Base-by-base conservation (phyloP, 2,888 invertebrate species). In the Cetonia aurata region DNA sequence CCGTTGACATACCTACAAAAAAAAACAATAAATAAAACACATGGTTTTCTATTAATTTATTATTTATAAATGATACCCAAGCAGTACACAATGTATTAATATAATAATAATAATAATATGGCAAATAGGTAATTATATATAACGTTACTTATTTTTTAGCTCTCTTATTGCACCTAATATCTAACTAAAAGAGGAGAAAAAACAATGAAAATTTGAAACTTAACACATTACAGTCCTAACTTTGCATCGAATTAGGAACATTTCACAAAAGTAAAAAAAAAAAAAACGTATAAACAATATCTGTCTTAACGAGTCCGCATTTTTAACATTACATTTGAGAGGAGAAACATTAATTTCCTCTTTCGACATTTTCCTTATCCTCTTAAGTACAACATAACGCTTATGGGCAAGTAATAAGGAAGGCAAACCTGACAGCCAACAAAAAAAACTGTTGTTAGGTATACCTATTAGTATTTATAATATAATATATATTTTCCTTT, bases 51-150 rank as follows among this genome's bases (percentile, higher is more conserved):
- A 82, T 82, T 83, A 82, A 81, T 83, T 84, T 84, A 84, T 85
- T 84, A 83, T 83, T 81, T 85, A 84, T 83, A 85, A 85, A 85
- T 83, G 82, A 84, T 84, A 83, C 83, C 83, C 83, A 84, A 85
- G 84, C 84, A 83, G 80, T 84, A 84, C 84, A 85, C 83, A 84
- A 83, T 81, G 80, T 82, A 82, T 83, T 82, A 81, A 82, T 81
- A 79, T 78, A 77, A 76, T 77, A 80, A 77, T 73, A 72, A 80
- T 81, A 81, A 83, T 83, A 83, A 83, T 85, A 85, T 85, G 85
- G 85, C 85, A 85, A 84, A 83, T 82, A 83, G 81, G 80, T 81
- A 81, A 81, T 81, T 79, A 79, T 80, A 79, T 76, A 79, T 81
- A 81, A 82, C 80, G 78, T 80, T 80, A 80, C 80, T 81, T 79